Evolutionary conservation across 2,113 vertebrate species (phyloP), one percentile per base, ranked within the genome.

Genomic region (Barbus barbus): DNA sequence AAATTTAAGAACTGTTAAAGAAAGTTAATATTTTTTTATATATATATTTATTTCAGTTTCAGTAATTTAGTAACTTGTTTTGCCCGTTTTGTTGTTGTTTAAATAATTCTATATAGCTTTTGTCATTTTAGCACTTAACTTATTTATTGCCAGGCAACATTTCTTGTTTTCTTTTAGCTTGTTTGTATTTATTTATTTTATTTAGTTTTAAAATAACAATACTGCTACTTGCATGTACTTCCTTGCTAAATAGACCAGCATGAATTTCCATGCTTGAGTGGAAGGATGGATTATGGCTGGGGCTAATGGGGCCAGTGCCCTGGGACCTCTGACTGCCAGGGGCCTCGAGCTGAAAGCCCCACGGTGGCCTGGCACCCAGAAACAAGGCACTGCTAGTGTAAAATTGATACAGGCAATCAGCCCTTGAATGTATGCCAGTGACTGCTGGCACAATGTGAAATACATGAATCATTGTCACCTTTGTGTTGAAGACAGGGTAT

Each of bases 361-460:
- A 69, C 4, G 5, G 65, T 69, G 33, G 20, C 33, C 65, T 69
- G 65, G 65, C 33, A 69, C 65, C 65, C 9, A 36, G 9, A 69
- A 69, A 38, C 18, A 38, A 69, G 36, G 18, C 65, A 38, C 33
- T 69, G 65, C 20, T 38, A 69, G 65, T 69, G 33, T 69, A 69
- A 69, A 69, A 69, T 69, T 69, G 4, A 69, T 69, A 69, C 20
- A 69, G 65, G 33, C 65, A 69, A 69, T 38, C 33, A 69, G 65
- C 31, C 5, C 33, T 69, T 69, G 65, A 38, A 69, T 69, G 33
- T 1, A 38, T 38, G 65, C 33, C 65, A 69, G 2, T 69, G 65
- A 69, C 33, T 69, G 65, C 33, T 69, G 33, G 65, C 33, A n/a
- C 33, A 38, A 38, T 22, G 9, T 22, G 65, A 69, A 69, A 69